Evolutionary conservation across 2,797 vertebrate genomes (phyloP), one percentile per base, ranked within the genome.

Genomic region (Austrolebias charrua): DNA sequence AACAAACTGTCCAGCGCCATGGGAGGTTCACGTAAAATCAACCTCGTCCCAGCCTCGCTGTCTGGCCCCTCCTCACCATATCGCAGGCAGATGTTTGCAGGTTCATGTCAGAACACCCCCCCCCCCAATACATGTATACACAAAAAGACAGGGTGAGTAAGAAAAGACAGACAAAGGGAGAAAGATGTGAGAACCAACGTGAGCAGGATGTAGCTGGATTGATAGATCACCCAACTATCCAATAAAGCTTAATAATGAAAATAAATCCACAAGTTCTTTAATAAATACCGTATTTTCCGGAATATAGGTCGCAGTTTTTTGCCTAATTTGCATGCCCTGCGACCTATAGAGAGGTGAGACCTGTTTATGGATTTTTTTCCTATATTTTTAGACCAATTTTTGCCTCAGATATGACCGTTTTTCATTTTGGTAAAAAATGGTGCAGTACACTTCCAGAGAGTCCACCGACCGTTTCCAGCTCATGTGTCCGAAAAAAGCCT

Each of bases 21-120:
- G 86, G 91, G 90, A 83, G 90, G 88, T 68, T 84, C 81, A 81
- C 77, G 69, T 81, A 77, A 87, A 88, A 86, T 83, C 81, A 78
- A 83, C 85, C 84, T 88, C 84, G 87, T 89, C 88, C 78, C 73
- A 64, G 75, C 71, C 65, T 83, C 81, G 75, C 68, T 60, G 60
- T 51, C 73, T 75, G 51, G 74, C 69, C 80, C 80, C 69, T 82
- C 83, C 80, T 19, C 67, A 66, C 81, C 77, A 73, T 71, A 89
- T 82, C 71, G 56, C 60, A 13, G 83, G 73, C 86, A 90, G 86
- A 88, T 90, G 87, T 90, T 86, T 84, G 31, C 80, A 84, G 83
- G 86, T 86, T 83, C 78, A 78, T 79, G 86, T 86, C 82, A 82
- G 69, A 73, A 56, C 49, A n/a, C 66, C 33, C 80, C 73, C 71